Evolutionary conservation across 2,797 vertebrate species (phyloP), one percentile per base, ranked within the genome.

Genomic region (Chloroceryle inda): DNA sequence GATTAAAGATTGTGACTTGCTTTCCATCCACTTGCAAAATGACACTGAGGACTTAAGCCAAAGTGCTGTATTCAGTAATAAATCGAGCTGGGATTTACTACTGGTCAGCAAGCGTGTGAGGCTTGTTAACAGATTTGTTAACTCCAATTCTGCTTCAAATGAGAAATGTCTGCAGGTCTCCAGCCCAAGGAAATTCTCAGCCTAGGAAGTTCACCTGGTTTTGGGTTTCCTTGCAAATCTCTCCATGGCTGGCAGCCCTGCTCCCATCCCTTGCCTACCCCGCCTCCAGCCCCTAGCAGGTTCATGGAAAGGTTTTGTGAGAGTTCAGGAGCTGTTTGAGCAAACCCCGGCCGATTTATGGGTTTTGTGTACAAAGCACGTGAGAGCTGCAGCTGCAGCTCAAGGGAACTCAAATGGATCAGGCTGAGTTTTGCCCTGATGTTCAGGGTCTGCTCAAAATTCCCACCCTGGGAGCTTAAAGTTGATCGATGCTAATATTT

Each of bases 221-320:
- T 92, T 87, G 84, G 31, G 69, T 95, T 97, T 90, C 85, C 72
- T 40, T 45, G 13, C 63, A 87, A 74, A 62, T 24, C 9, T 64
- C 14, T 29, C 27, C 3, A 2, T 24, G 52, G 35, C 62, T 5
- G 1, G 75, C 50, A 67, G 50, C 50, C 38, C 58, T 20, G 11
- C 44, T 87, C 80, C 68, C 7, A 2, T 50, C 17, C 33, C 38
- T 72, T 58, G 27, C 42, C 33, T 76, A 47, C 13, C 63, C 44
- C 31, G 8, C 4, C 31, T 84, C 55, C 83, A 89, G 78, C 75
- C 77, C 88, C 47, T 16, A 77, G 62, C 83, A 93, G 88, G 88
- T 97, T 96, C 94, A 96, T 73, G 1, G 1, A 97, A 94, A 96
- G 88, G 94, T 95, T 96, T 94, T 88, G 68, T 7, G 10, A 93